These are phyloP conservation scores for Callorhinus ursinus DNA, from an alignment of 2,113 vertebrate genomes.

Conservation along the genomic window DNA sequence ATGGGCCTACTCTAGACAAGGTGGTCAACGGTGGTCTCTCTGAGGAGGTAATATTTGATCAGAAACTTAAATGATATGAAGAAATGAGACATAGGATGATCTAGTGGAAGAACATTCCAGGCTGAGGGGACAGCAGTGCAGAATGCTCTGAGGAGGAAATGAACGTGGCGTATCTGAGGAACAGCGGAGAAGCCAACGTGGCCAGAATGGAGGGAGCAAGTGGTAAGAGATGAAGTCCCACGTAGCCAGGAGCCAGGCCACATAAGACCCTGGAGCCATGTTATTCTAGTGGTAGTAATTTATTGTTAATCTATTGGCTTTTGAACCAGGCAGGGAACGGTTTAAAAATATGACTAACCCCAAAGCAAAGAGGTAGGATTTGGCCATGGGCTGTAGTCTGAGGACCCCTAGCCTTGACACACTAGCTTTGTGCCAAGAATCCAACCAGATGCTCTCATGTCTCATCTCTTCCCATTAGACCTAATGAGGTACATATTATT, in stretches of 20 bases:
- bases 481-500: neutral
- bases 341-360: neutral
- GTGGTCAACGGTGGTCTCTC: neutral
- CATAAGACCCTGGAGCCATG: fast-evolving
- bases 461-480: neutral
- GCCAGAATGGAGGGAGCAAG: neutral
- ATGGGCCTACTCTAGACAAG: neutral
- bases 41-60: neutral
- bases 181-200: neutral
- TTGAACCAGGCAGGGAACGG: neutral
- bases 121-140: neutral
- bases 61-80: neutral
- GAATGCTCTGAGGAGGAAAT: neutral
- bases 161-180: neutral
- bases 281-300: too few relatives aligned
- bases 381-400: neutral
- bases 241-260: neutral
- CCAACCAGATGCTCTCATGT: neutral
- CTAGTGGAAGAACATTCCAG: neutral
- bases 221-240: too few relatives aligned
- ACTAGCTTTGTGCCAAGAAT: neutral
- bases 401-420: neutral
- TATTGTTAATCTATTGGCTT: neutral
- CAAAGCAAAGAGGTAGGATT: neutral
- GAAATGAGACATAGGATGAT: neutral